phyloP scores from a whole-genome alignment of 2,113 vertebrate genomes.

The Rhinolophus sinicus region DNA sequence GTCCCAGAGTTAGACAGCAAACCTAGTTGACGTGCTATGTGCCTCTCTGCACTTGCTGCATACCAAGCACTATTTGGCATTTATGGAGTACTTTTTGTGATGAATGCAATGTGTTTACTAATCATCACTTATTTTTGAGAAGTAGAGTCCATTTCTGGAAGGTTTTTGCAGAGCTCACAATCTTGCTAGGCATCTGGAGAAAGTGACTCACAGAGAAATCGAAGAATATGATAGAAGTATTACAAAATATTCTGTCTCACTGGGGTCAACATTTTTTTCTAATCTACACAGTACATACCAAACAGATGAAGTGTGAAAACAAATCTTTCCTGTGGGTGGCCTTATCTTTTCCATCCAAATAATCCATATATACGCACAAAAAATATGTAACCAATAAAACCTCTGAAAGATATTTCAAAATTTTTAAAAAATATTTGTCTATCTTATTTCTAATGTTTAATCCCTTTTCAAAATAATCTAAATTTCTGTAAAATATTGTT shows the following conservation, averaged over 20 bases:
- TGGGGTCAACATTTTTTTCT: neutral
- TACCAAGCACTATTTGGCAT: neutral
- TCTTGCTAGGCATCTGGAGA: constrained; percentile 57
- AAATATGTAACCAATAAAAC: neutral
- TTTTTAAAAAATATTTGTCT: constrained; percentile 22
- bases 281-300: constrained; percentile 37
- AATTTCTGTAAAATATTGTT: neutral
- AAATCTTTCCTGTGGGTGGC: constrained; percentile 67
- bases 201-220: constrained; percentile 59
- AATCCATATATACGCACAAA: neutral
- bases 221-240: constrained; percentile 64
- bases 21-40: neutral
- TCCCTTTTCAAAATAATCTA: neutral
- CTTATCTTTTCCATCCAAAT: constrained; percentile 48
- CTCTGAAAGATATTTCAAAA: neutral
- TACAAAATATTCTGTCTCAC: constrained; percentile 54
- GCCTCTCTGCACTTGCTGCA: neutral
- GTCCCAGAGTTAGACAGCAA: neutral
- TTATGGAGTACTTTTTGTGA: constrained; percentile 15
- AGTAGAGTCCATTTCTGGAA: constrained; percentile 40
- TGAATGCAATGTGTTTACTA: constrained; percentile 44
- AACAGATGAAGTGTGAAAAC: constrained; percentile 73
- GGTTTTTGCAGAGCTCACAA: constrained; percentile 48
- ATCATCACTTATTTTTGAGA: constrained; percentile 17
- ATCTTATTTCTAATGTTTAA: neutral